A percentile compares a stretch with the other conserved stretches of the same genome.
These are phyloP conservation scores for Eleutherodactylus coqui DNA, from an alignment of 2,797 vertebrate species.

Conservation along the genomic window DNA sequence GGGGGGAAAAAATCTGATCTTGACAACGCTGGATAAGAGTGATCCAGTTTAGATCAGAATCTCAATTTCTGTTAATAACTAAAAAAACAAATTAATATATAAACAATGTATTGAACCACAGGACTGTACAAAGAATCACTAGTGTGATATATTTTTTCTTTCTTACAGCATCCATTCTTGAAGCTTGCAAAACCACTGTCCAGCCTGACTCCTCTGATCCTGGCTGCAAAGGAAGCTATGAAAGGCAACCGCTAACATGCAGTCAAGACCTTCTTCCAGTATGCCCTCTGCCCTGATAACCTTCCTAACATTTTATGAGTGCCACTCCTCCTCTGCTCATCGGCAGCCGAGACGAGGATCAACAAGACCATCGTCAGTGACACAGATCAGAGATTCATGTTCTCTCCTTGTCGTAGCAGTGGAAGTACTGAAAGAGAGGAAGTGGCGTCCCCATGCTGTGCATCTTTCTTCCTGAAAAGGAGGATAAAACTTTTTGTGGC, in stretches of 20 bases:
- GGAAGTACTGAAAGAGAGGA: conserved; percentile 29
- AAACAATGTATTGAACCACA: no score
- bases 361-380: conserved; percentile 4
- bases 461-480: conserved; percentile 36
- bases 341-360: conserved; percentile 28
- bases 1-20: background rate
- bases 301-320: conserved; percentile 42
- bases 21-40: no score
- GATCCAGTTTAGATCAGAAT: no score
- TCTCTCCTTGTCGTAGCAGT: conserved; percentile 33
- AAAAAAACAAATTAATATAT: no score
- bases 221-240: conserved; percentile 99
- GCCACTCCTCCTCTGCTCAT: conserved; percentile 40
- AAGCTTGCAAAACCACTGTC: conserved; percentile 98
- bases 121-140: no score
- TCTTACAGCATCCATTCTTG: conserved; percentile 92
- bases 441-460: conserved; percentile 28
- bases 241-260: conserved; percentile 93
- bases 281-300: conserved; percentile 46
- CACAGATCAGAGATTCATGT: background rate
- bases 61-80: no score
- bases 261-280: conserved; percentile 65
- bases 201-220: conserved; percentile 96
- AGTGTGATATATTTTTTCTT: no score
- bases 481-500: conserved; percentile 46